A percentile compares a stretch with the other conserved stretches of the same genome.
Evolutionary conservation across 2,113 vertebrate genomes (phyloP).

Genomic region (Chloropsis hardwickii): DNA sequence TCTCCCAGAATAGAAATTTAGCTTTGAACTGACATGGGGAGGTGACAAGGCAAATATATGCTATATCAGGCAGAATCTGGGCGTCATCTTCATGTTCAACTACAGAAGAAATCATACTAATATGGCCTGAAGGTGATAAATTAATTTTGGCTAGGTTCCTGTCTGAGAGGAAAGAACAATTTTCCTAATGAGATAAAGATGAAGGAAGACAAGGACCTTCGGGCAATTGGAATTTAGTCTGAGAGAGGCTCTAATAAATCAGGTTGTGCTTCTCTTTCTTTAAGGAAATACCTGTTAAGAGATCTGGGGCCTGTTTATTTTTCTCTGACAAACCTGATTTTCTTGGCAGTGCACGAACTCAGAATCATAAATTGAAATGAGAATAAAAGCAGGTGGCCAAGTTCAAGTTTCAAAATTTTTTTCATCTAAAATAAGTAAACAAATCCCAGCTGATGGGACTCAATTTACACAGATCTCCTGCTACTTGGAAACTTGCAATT

Average conservation of each 20-base stretch:
- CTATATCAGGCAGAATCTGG: background rate
- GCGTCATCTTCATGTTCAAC: background rate
- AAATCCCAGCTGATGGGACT: background rate
- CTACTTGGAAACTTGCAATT: background rate
- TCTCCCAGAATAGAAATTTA: background rate
- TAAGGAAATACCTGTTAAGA: constrained; percentile 41
- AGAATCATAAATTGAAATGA: background rate
- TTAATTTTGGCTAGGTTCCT: constrained; percentile 44
- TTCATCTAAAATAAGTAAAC: background rate
- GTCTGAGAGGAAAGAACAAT: constrained; percentile 36
- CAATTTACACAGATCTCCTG: background rate
- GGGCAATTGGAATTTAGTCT: constrained; percentile 25
- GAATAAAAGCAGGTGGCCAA: constrained; percentile 4
- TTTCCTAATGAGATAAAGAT: constrained; percentile 58
- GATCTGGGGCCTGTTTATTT: background rate
- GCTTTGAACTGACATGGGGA: background rate
- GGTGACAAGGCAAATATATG: background rate
- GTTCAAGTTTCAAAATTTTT: background rate
- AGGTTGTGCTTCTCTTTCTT: constrained; percentile 25
- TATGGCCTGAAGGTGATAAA: constrained; percentile 45
- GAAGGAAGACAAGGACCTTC: constrained; percentile 25
- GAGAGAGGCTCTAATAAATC: constrained; percentile 11
- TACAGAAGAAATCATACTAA: constrained; percentile 52
- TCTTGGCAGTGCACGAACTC: background rate
- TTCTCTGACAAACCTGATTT: constrained; percentile 26